phyloP scores from a whole-genome alignment of 2,797 vertebrate genomes.

The Lacerta bilineata region DNA sequence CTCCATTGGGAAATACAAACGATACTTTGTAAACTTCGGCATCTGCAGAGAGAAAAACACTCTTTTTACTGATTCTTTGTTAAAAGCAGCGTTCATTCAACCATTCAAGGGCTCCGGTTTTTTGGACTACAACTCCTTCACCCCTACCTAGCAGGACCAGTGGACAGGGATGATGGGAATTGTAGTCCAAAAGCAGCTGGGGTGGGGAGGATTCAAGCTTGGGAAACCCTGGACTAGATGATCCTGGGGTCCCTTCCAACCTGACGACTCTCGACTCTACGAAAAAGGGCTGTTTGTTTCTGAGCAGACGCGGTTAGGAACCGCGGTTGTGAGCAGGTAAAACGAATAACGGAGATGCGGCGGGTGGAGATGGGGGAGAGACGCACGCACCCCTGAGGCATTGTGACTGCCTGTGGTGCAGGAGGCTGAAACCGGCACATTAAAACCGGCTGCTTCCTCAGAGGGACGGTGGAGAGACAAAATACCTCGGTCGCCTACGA shows the following conservation, averaged over 20 bases:
- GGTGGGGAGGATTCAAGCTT: no score
- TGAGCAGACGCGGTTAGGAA: neutral
- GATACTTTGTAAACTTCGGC: constrained; percentile 70
- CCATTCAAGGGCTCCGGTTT: neutral
- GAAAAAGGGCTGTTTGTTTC: neutral
- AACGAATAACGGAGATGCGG: neutral
- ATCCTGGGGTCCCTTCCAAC: no score
- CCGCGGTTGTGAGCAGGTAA: neutral
- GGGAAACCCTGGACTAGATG: no score
- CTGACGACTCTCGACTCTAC: neutral
- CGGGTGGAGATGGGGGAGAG: no score
- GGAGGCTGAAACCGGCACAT: neutral
- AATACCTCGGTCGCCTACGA: no score
- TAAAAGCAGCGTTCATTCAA: neutral
- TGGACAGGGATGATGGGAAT: neutral
- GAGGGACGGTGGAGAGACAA: neutral
- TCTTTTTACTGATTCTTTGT: neutral
- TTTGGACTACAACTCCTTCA: no score
- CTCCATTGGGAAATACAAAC: constrained; percentile 85
- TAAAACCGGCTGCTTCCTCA: neutral
- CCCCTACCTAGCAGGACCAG: no score
- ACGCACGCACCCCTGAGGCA: neutral
- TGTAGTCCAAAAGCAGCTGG: no score
- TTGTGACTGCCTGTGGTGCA: no score
- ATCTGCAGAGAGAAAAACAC: constrained; percentile 60